These are phyloP conservation scores for Neoseiulus cucumeris DNA, from an alignment of 1,140 invertebrate species.

Conservation along the genomic window DNA sequence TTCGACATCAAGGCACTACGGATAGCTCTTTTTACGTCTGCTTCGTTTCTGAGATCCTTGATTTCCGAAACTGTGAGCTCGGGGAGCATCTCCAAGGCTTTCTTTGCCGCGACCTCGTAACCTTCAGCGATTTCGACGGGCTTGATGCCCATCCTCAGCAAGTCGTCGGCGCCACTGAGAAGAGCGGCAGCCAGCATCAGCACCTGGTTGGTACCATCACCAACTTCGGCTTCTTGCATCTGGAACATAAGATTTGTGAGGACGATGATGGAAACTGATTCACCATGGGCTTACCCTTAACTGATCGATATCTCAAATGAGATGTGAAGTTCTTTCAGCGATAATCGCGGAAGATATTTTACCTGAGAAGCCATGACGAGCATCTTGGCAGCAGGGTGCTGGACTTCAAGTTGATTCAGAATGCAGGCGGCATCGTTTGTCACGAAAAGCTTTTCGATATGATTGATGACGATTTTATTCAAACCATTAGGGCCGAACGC, in stretches of 20 bases:
- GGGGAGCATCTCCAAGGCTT: slow-evolving; percentile 55
- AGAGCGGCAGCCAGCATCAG: slow-evolving; percentile 81
- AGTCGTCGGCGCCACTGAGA: slow-evolving; percentile 70
- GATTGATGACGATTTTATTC: slow-evolving; percentile 99
- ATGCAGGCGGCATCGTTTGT: slow-evolving; percentile 98
- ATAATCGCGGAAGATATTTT: no score
- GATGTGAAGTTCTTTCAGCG: no score
- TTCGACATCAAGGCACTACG: slow-evolving; percentile 82
- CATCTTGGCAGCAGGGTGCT: slow-evolving; percentile 96
- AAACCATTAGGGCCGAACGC: slow-evolving; percentile 87
- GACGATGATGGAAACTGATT: no score
- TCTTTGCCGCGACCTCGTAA: slow-evolving; percentile 72
- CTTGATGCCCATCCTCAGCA: slow-evolving; percentile 79
- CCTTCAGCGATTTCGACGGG: slow-evolving; percentile 85
- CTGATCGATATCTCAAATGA: no score
- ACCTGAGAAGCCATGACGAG: slow-evolving; percentile 61
- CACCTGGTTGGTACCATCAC: slow-evolving; percentile 97
- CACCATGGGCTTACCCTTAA: no score
- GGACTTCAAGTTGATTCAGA: slow-evolving; percentile 81
- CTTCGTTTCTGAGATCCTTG: slow-evolving; percentile 47
- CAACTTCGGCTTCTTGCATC: slow-evolving; percentile 96
- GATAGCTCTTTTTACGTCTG: slow-evolving; percentile 48
- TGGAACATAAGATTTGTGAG: slow-evolving; percentile 29
- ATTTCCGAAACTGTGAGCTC: slow-evolving; percentile 39
- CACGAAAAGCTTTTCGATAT: slow-evolving; percentile 93